These are phyloP conservation scores for Chondrilla cf. caribensis DNA, from an alignment of 37 sponge, comb jelly and placozoan genomes.

Conservation along the genomic window DNA sequence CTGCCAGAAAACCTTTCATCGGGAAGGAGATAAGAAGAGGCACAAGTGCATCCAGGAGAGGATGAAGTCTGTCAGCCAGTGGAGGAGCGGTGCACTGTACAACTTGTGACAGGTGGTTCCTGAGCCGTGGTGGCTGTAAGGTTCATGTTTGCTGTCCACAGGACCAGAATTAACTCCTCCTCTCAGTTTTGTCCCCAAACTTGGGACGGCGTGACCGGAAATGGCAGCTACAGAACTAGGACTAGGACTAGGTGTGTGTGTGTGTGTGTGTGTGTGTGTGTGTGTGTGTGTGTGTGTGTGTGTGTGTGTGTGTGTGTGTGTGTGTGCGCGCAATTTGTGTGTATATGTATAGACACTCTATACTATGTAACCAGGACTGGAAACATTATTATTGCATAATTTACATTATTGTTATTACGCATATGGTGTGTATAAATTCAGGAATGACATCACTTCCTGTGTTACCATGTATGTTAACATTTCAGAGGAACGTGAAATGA, in stretches of 20 bases:
- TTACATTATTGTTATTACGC: too few relatives aligned
- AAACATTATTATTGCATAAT: too few relatives aligned
- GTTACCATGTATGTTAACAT: too few relatives aligned
- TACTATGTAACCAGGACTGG: too few relatives aligned
- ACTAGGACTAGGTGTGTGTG: neutral
- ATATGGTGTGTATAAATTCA: too few relatives aligned
- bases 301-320: too few relatives aligned
- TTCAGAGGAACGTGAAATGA: too few relatives aligned
- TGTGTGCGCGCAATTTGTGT: too few relatives aligned
- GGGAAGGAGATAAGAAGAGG: constrained; percentile 19
- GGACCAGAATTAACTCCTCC: neutral
- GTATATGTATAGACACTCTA: too few relatives aligned
- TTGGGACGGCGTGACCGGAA: constrained; percentile 7
- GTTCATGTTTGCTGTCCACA: constrained; percentile 24
- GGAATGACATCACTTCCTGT: too few relatives aligned
- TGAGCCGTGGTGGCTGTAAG: constrained; percentile 5
- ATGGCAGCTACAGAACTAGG: constrained; percentile 8
- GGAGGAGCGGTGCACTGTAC: constrained; percentile 29
- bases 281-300: too few relatives aligned
- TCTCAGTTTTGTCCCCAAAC: neutral
- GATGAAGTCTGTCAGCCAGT: constrained; percentile 28
- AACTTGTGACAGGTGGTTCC: constrained; percentile 27
- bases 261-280: neutral
- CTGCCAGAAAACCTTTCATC: constrained; percentile 1
- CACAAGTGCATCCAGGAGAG: constrained; percentile 31